Evolutionary conservation across 1,140 invertebrate species (phyloP), one percentile per base, ranked within the genome.

Genomic region (Orchesella cincta): DNA sequence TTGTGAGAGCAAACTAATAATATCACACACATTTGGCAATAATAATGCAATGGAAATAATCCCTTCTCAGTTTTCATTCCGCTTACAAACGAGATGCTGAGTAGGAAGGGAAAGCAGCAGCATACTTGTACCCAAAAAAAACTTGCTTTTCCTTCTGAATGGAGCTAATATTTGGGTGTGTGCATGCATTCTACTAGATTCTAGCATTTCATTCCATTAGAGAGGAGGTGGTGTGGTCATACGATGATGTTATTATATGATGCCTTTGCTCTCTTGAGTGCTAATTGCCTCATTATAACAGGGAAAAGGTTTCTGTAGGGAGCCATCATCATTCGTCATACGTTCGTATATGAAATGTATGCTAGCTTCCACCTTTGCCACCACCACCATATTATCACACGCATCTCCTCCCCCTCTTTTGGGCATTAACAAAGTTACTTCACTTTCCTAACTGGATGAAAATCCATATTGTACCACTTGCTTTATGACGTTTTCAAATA

Each of bases 261-360:
- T 46, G 18, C 23, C 52, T 74, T 70, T 73, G 35, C 71, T 75
- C 75, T 77, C 52, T 62, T 34, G 79, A 80, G 79, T 78, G 79
- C 76, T 80, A 80, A 80, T 80, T 80, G 79, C 79, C 79, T 80
- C 75, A 80, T 80, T 80, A 80, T 80, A 71, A 79, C 70, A 76
- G 23, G 23, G 23, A 23, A 20, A 46, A 46, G 8, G 8, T 46
- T 46, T 46, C 39, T 46, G 8, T 46, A 46, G 8, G 20, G 8
- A 8, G 39, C 20, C 39, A 46, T 46, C 39, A 46, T 46, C 39
- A 46, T 46, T 46, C 39, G 39, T 46, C 39, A 46, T 46, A 46
- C 20, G 20, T 12, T 12, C 20, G 20, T n/a, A 46, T 20, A 46
- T 20, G 39, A 46, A 46, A 8, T 46, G 39, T 20, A n/a, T n/a